A percentile compares a stretch with the other conserved stretches of the same genome.
Conservation (phyloP, 2,888 invertebrate species). For the Calameuta idolon region DNA sequence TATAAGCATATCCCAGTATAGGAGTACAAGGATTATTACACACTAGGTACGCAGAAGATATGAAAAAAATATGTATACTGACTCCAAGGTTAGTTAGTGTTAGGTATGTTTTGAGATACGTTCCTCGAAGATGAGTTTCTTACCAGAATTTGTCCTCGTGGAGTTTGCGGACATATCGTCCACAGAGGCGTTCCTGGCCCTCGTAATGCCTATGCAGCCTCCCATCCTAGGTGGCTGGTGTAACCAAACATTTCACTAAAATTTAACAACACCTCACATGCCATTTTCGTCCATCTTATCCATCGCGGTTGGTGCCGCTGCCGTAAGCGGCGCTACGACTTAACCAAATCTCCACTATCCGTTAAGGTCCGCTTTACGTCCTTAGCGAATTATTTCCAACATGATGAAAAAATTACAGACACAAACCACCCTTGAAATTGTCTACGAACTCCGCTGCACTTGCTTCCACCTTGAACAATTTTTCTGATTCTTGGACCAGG, state of each 20-base stretch:
- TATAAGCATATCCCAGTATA: too few species aligned
- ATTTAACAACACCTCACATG: constrained; percentile 63
- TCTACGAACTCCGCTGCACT: too few species aligned
- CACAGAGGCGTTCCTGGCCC: constrained; percentile 84
- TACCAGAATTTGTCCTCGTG: constrained; percentile 86
- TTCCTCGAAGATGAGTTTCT: constrained; percentile 32
- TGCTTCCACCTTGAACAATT: too few species aligned
- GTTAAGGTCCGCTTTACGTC: too few species aligned
- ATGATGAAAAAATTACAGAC: too few species aligned
- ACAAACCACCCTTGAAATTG: too few species aligned
- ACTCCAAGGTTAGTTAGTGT: constrained; percentile 57
- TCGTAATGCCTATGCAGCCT: constrained; percentile 88
- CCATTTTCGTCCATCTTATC: constrained; percentile 62
- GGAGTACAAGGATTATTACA: too few species aligned
- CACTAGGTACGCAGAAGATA: background rate
- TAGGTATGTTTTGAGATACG: constrained; percentile 33
- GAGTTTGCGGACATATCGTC: constrained; percentile 84
- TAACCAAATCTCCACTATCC: too few species aligned
- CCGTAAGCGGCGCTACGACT: constrained; percentile 36
- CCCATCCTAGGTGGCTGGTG: constrained; percentile 79
- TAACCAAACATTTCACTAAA: constrained; percentile 69
- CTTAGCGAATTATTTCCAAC: too few species aligned
- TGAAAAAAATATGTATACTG: constrained; percentile 21
- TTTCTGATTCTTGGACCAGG: too few species aligned
- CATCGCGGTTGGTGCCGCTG: constrained; percentile 7